phyloP scores from a whole-genome alignment of 2,113 vertebrate species.

The Rhombomys opimus region DNA sequence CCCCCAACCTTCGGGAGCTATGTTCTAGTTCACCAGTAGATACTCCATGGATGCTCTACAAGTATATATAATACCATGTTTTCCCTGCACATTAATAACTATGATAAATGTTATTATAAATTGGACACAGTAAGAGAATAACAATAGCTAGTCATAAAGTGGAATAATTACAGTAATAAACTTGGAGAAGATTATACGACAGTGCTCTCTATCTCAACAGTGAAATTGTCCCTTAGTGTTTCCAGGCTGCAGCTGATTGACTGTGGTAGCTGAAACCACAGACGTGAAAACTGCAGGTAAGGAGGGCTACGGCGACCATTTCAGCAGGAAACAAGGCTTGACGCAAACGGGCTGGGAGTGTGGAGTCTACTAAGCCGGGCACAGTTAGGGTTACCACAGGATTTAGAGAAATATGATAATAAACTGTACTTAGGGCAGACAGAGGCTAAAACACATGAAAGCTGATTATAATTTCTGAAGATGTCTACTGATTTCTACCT shows the following conservation, averaged over 20 bases:
- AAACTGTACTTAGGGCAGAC: not conserved
- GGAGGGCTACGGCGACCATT: not conserved
- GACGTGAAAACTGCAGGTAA: not conserved
- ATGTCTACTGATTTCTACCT: not conserved
- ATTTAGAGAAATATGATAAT: not conserved
- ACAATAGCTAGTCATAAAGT: not conserved
- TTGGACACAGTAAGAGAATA: not conserved
- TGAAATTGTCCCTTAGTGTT: not conserved
- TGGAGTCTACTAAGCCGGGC: not conserved
- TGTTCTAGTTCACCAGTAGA: not conserved
- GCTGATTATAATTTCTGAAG: not conserved
- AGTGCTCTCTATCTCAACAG: not conserved
- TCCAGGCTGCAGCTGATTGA: not conserved
- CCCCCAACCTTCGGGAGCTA: not conserved
- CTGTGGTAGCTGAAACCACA: not conserved
- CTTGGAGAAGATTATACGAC: not conserved
- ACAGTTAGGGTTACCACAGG: not conserved
- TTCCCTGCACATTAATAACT: not conserved
- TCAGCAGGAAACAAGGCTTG: not conserved
- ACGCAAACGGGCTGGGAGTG: not conserved
- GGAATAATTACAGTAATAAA: not conserved
- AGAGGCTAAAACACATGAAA: not conserved
- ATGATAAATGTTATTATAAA: not conserved
- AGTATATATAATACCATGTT: not conserved
- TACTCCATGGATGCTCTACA: not conserved